phyloP scores from a whole-genome alignment of 2,113 vertebrate species.

The Sphyrna mokarran region DNA sequence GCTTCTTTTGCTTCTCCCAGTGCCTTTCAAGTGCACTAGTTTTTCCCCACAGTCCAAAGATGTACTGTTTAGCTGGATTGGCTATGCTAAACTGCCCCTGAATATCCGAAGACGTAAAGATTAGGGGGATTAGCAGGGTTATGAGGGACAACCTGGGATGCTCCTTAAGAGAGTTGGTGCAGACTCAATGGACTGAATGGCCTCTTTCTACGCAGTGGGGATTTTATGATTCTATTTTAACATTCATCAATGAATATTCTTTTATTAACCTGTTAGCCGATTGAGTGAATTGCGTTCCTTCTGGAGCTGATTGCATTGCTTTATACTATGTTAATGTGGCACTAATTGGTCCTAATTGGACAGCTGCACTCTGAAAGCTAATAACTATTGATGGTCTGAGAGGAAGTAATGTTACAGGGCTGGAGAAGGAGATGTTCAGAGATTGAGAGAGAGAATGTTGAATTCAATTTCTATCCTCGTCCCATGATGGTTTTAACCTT shows the following conservation, averaged over 20 bases:
- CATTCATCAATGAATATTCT: neutral
- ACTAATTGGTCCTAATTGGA: constrained; percentile 10
- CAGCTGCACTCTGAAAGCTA: neutral
- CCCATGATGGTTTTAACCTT: neutral
- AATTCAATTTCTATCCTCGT: neutral
- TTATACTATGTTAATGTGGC: neutral
- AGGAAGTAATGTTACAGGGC: neutral
- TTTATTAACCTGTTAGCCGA: neutral
- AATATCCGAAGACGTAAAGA: too few relatives aligned
- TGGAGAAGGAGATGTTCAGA: neutral
- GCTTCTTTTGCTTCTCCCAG: too few relatives aligned
- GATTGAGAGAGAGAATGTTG: neutral
- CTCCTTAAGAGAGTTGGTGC: too few relatives aligned
- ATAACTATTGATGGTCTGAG: neutral
- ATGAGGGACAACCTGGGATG: too few relatives aligned
- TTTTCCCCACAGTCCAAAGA: too few relatives aligned
- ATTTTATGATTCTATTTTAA: neutral
- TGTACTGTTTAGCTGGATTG: too few relatives aligned
- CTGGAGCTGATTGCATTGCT: neutral
- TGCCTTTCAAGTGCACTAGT: too few relatives aligned
- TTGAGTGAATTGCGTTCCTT: neutral
- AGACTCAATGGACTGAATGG: too few relatives aligned
- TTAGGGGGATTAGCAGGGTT: too few relatives aligned
- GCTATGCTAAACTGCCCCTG: too few relatives aligned
- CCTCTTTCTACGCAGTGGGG: too few relatives aligned